phyloP scores from a whole-genome alignment of 2,888 invertebrate species.

The Caenorhabditis angaria region DNA sequence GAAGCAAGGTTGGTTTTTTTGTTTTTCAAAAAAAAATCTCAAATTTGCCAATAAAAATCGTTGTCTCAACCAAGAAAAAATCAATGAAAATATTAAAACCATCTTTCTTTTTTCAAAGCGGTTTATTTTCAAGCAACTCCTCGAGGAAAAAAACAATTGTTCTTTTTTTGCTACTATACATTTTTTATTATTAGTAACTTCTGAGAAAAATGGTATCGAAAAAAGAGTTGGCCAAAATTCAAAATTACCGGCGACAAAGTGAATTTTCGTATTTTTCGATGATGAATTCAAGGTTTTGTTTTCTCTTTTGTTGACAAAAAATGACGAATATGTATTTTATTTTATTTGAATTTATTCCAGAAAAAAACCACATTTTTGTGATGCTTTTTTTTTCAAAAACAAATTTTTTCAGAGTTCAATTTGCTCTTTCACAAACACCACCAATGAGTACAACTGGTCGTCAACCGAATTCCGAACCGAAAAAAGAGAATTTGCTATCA shows the following conservation, averaged over 20 bases:
- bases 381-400: no score
- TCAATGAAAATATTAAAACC: neutral
- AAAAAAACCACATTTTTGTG: neutral
- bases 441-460: constrained; percentile 14
- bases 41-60: no score
- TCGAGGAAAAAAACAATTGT: constrained; percentile 9
- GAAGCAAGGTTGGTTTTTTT: neutral
- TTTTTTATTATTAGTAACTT: neutral
- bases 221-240: constrained; percentile 11
- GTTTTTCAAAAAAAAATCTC: no score
- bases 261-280: constrained; percentile 43
- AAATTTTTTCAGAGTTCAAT: constrained; percentile 35
- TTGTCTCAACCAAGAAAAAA: neutral
- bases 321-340: no score
- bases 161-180: constrained; percentile 5
- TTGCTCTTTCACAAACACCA: constrained; percentile 43
- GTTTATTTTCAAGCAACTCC: neutral
- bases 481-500: no score
- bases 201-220: constrained; percentile 9
- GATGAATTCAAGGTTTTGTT: constrained; percentile 35
- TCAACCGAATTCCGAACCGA: no score
- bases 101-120: neutral
- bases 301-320: no score
- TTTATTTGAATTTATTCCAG: neutral
- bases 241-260: constrained; percentile 32